Evolutionary conservation across 1,140 invertebrate genomes (phyloP), one percentile per base, ranked within the genome.

Genomic region (Aethina tumida): DNA sequence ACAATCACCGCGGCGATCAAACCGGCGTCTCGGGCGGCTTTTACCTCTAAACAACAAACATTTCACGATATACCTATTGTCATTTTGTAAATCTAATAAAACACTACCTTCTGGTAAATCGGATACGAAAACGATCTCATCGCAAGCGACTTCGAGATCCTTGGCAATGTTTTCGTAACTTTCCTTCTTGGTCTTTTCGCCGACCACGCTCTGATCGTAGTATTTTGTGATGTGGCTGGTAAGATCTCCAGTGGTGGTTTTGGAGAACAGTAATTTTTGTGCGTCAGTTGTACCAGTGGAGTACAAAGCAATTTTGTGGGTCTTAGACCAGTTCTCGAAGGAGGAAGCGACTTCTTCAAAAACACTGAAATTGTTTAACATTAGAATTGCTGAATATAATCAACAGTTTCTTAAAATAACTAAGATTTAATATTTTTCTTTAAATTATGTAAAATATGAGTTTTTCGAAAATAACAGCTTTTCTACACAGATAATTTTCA

Each of bases 271-370:
- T 6, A 94, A 67, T 59, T 92, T 88, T 63, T 97, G 93, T 20
- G 90, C 85, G 54, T 84, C 77, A 0, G 91, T 76, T 49, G 86
- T 93, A 27, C 92, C 93, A 33, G 90, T 94, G 1, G 91, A 96
- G 55, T 90, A 97, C 30, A 95, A 77, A 51, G 82, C 91, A 20
- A 96, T 64, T 46, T 75, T 73, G 36, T 79, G 77, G 5, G 74
- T 77, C 29, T 67, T 69, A 9, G 71, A 68, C 80, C 90, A 87
- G 38, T 69, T 60, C 53, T 83, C 68, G 22, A 97, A 66, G 8
- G 79, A 76, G 35, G 67, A 65, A 2, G 71, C 65, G 1, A 94
- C 88, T 66, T 97, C 92, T 14, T 83, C 75, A 58, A 82, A 96
- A 28, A 96, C 70, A n/a, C n/a, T n/a, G n/a, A n/a, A n/a, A n/a